Base-by-base conservation (phyloP, 2,888 invertebrate genomes). In the Chloroclysta siterata region DNA sequence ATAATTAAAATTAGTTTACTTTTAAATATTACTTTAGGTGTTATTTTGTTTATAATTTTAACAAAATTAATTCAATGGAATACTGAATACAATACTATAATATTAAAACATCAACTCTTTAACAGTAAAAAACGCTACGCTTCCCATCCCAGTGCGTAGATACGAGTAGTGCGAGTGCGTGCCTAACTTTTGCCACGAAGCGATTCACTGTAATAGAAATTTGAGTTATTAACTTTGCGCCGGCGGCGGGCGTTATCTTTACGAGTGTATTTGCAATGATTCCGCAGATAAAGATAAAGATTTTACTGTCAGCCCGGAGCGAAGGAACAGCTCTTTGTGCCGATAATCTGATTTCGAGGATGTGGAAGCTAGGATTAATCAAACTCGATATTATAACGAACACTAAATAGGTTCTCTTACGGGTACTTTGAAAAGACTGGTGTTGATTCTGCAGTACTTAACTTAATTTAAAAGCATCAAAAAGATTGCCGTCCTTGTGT, bases 161-260 rank as follows among this genome's bases (percentile, higher is more conserved):
- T 42, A 13, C 48, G 54, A 70, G 60, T 71, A 77, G 74, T 75
- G 72, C 73, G 75, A 77, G 72, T 74, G 73, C 74, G 76, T 78
- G 70, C 68, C 72, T 56, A 70, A 73, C 74, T 72, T n/a, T 69
- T 71, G 75, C 74, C 76, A 66, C 78, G 72, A 76, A 77, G 75
- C 75, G 80, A 84, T 84, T 82, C 84, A 83, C 78, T 77, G 81
- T 85, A 83, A 86, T 85, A 84, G 84, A 87, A 85, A 86, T 83
- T 79, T 83, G 85, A 86, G 83, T 87, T 85, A 87, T 80, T 81
- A 81, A 81, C 74, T 75, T 74, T 73, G 69, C 71, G 77, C 81
- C 77, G 65, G 72, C 74, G 80, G 80, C 72, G 60, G 60, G 69
- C 68, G 78, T 75, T 82, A 82, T 85, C 87, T 84, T 75, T 75